These are phyloP conservation scores for Oppia nitens DNA, from an alignment of 1,140 invertebrate species.

Conservation along the genomic window DNA sequence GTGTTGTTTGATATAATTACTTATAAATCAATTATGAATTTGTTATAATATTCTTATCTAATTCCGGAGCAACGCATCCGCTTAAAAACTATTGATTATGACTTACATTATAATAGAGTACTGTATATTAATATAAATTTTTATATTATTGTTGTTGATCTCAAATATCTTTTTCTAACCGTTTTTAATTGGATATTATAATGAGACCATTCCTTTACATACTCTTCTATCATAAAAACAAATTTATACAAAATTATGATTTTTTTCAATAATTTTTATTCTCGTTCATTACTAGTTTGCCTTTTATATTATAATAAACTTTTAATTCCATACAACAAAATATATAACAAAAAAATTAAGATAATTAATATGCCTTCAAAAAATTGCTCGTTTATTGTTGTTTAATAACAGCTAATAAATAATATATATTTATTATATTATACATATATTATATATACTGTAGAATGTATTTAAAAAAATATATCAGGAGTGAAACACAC, in stretches of 20 bases:
- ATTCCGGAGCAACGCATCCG: neutral
- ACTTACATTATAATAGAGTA: too few species aligned
- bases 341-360: too few species aligned
- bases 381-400: neutral
- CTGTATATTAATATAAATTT: too few species aligned
- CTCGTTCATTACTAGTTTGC: too few species aligned
- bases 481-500: too few species aligned
- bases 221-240: neutral
- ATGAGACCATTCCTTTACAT: neutral
- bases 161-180: neutral
- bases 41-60: neutral
- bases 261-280: neutral
- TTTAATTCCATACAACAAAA: too few species aligned
- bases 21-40: neutral
- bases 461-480: too few species aligned
- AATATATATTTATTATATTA: too few species aligned
- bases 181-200: neutral
- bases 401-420: neutral
- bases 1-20: neutral
- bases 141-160: too few species aligned
- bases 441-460: too few species aligned
- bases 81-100: neutral
- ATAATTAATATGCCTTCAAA: neutral
- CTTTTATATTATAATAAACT: too few species aligned
- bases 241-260: neutral